phyloP scores from a whole-genome alignment of 2,113 vertebrate species.

The Poecile atricapillus region DNA sequence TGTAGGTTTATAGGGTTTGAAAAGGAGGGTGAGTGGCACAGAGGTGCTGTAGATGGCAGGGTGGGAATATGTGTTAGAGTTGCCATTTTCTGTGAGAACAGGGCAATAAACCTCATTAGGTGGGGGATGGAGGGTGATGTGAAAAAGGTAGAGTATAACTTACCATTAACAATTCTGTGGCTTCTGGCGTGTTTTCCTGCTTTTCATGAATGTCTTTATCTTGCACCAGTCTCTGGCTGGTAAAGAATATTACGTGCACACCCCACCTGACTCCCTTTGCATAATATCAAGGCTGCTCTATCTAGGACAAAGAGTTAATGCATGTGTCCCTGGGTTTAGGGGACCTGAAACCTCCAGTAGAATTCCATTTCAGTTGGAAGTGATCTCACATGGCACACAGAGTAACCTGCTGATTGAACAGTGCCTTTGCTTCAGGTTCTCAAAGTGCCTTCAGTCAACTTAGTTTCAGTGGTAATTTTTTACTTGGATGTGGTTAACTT shows the following conservation, averaged over 20 bases:
- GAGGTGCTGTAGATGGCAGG: background rate
- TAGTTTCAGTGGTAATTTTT: background rate
- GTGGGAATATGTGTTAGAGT: background rate
- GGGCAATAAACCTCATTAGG: background rate
- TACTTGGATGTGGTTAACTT: background rate
- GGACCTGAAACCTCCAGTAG: background rate
- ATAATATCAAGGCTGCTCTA: background rate
- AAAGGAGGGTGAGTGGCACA: background rate
- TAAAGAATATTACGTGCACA: background rate
- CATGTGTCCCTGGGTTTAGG: background rate
- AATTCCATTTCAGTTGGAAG: background rate
- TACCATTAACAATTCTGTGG: background rate
- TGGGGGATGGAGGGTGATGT: background rate
- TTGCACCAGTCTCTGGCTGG: background rate
- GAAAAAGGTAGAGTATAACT: background rate
- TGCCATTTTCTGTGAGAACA: background rate
- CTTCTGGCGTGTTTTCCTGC: background rate
- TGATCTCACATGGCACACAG: background rate
- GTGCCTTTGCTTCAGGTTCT: background rate
- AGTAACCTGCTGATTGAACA: background rate
- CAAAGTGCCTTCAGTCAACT: background rate
- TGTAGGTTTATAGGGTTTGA: background rate
- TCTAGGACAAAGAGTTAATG: conserved; percentile 7
- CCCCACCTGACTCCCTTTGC: background rate
- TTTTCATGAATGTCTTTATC: background rate